Conservation (phyloP, 1,140 invertebrate species). For the Cydia strobilella region DNA sequence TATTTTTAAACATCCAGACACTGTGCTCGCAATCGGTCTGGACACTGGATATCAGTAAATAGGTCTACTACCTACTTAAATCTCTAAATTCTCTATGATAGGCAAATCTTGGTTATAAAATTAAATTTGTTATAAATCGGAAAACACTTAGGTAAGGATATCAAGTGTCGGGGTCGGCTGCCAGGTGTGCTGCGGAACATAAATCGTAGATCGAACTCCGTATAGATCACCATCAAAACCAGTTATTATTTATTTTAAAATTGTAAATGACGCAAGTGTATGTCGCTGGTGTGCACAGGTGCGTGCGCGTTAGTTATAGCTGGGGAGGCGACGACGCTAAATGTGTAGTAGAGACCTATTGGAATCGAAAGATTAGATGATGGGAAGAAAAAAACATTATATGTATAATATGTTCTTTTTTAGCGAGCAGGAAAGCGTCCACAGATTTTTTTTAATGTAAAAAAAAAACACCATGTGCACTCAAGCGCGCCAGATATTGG, state of each 20-base stretch:
- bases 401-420: too few species aligned
- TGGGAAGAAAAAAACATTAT: too few species aligned
- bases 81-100: background rate
- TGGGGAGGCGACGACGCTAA: too few species aligned
- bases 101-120: constrained; percentile 40
- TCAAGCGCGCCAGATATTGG: too few species aligned
- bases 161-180: constrained; percentile 64
- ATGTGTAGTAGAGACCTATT: too few species aligned
- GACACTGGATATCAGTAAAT: too few species aligned
- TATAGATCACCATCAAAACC: constrained; percentile 78
- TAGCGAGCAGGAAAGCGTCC: too few species aligned
- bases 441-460: too few species aligned
- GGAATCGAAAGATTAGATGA: too few species aligned
- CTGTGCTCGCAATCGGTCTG: too few species aligned
- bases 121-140: constrained; percentile 45
- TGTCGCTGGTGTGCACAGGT: constrained; percentile 63
- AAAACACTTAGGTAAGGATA: constrained; percentile 54
- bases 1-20: too few species aligned
- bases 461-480: too few species aligned
- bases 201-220: constrained; percentile 71
- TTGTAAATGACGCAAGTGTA: constrained; percentile 77
- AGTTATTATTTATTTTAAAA: constrained; percentile 78
- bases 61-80: background rate
- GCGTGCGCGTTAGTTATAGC: constrained; percentile 52
- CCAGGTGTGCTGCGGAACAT: constrained; percentile 72